Evolutionary conservation across 2,113 vertebrate genomes (phyloP), one percentile per base, ranked within the genome.

Genomic region (Galemys pyrenaicus): DNA sequence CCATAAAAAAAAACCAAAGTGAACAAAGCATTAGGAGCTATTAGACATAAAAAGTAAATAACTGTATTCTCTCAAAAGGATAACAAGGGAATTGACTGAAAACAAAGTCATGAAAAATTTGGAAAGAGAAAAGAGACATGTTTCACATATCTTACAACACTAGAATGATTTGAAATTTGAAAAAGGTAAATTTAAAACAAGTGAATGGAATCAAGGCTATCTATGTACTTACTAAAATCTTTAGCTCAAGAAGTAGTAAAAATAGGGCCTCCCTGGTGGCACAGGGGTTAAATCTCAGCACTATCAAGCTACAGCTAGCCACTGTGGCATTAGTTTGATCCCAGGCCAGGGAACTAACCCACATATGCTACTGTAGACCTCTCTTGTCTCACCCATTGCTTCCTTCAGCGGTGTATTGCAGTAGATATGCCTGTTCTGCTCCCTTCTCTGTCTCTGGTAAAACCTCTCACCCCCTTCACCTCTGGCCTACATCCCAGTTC

Each of bases 21-120:
- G 41, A 68, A 30, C 16, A 37, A 89, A 94, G 49, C 75, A n/a
- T 67, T 78, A 81, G 26, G 41, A 62, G 11, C 39, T 58, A 26
- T 77, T 60, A 32, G 17, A 92, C 62, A 91, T 75, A 91, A 93
- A 89, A 90, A 78, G 26, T 70, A 81, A 87, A 87, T 74, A 71
- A 90, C 28, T 74, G 73, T 19, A 58, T 67, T 82, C 83, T 92
- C 60, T 65, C 80, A 32, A 80, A 81, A 70, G 60, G 60, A 26
- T 86, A 24, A 80, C 80, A 67, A 89, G 32, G 24, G 49, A 89
- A 68, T 49, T 26, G 24, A 77, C 24, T 87, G 17, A 91, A 77
- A 78, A 78, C 51, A 62, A 32, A 91, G 73, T 67, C 88, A 56
- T 44, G 39, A 62, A 78, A 84, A 90, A 22, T 28, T 39, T 56